phyloP scores from a whole-genome alignment of 2,113 vertebrate species.

The Zootoca vivipara region DNA sequence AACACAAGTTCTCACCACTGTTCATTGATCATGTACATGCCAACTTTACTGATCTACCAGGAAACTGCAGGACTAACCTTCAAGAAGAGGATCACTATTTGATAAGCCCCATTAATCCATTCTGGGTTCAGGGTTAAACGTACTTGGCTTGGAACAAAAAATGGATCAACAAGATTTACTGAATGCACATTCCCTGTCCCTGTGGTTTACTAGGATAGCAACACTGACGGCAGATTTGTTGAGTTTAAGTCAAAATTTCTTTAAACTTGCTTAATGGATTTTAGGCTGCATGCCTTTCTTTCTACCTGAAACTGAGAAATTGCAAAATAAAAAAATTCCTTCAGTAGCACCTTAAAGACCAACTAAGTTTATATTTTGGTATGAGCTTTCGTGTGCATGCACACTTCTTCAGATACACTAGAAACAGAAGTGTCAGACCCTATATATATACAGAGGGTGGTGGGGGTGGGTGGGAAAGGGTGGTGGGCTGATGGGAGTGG shows the following conservation, averaged over 20 bases:
- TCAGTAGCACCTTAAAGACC: too few relatives aligned
- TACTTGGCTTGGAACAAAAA: neutral
- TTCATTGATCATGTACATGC: neutral
- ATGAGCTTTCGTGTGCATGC: too few relatives aligned
- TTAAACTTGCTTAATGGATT: slow-evolving; percentile 22
- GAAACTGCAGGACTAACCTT: neutral
- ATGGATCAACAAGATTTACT: neutral
- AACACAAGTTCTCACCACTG: neutral
- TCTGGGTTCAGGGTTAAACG: neutral
- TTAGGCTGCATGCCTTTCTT: slow-evolving; percentile 16
- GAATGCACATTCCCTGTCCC: neutral
- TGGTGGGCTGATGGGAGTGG: too few relatives aligned
- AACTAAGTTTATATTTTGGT: too few relatives aligned
- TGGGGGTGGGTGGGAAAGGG: too few relatives aligned
- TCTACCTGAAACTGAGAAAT: slow-evolving; percentile 16
- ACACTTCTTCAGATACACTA: too few relatives aligned
- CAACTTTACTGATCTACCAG: neutral
- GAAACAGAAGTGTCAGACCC: too few relatives aligned
- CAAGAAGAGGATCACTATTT: neutral
- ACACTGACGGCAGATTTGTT: neutral
- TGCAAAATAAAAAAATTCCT: too few relatives aligned
- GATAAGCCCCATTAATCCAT: neutral
- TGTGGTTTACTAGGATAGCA: neutral
- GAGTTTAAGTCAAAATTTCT: neutral
- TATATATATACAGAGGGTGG: too few relatives aligned